These are phyloP conservation scores for Keiferia lycopersicella DNA, from an alignment of 2,888 invertebrate genomes.

Conservation along the genomic window DNA sequence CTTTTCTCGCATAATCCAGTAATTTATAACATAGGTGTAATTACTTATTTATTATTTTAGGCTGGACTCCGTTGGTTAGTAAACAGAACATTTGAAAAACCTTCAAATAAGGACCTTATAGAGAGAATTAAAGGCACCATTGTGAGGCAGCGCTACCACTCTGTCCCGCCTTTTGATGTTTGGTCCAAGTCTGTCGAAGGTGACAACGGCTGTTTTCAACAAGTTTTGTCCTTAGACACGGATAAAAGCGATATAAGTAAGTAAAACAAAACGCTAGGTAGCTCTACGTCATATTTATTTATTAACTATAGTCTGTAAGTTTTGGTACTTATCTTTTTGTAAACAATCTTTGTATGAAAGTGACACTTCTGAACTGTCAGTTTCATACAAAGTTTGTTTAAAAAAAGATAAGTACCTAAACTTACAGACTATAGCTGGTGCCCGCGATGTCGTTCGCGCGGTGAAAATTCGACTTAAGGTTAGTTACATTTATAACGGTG, in stretches of 20 bases:
- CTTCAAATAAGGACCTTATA: slow-evolving; percentile 38
- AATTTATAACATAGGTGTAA: background rate
- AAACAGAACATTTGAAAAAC: slow-evolving; percentile 50
- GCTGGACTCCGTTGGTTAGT: slow-evolving; percentile 66
- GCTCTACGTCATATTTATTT: too few relatives aligned
- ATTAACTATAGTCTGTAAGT: too few relatives aligned
- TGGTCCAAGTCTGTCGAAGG: slow-evolving; percentile 63
- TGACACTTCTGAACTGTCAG: too few relatives aligned
- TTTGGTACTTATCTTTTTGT: too few relatives aligned
- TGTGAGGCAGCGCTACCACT: slow-evolving; percentile 62
- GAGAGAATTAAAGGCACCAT: slow-evolving; percentile 49
- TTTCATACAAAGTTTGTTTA: too few relatives aligned
- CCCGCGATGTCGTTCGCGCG: too few relatives aligned
- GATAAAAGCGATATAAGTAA: slow-evolving; percentile 60
- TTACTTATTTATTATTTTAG: slow-evolving; percentile 39
- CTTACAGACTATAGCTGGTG: too few relatives aligned
- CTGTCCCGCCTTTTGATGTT: slow-evolving; percentile 62
- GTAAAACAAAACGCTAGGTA: slow-evolving; percentile 28
- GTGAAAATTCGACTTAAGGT: too few relatives aligned
- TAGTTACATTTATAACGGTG: too few relatives aligned
- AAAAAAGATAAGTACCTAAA: too few relatives aligned
- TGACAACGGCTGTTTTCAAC: slow-evolving; percentile 63
- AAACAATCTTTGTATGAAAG: too few relatives aligned
- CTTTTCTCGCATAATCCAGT: too few relatives aligned
- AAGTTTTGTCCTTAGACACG: slow-evolving; percentile 61